These are phyloP conservation scores for Plestiodon gilberti DNA, from an alignment of 2,113 vertebrate genomes.

Conservation along the genomic window DNA sequence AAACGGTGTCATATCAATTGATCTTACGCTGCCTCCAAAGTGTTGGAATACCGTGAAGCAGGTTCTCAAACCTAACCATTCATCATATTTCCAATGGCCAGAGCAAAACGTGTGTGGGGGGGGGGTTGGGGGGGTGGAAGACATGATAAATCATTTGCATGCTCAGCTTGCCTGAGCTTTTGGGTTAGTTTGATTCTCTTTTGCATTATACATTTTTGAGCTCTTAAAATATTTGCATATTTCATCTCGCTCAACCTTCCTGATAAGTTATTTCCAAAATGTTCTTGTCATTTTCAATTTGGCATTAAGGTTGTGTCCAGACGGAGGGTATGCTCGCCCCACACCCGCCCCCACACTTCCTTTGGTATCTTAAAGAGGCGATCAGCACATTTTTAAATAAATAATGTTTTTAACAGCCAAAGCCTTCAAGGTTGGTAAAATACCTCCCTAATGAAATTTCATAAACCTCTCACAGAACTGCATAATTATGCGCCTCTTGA, in stretches of 20 bases:
- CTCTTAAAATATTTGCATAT: neutral
- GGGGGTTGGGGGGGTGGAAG: neutral
- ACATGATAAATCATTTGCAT: neutral
- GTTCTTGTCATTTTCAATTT: conserved; percentile 6
- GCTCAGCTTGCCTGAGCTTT: neutral
- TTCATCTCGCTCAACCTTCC: neutral
- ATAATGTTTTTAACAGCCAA: neutral
- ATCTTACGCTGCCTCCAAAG: neutral
- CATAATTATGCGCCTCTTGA: conserved; percentile 34
- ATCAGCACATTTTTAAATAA: conserved; percentile 5
- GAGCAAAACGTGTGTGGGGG: neutral
- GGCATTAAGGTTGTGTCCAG: neutral
- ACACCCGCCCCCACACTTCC: neutral
- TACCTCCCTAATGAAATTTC: conserved; percentile 34
- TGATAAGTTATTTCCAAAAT: conserved; percentile 13
- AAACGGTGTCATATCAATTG: neutral
- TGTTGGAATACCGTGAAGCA: accelerated
- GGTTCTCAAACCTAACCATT: neutral
- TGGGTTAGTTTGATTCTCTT: neutral
- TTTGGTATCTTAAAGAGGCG: neutral
- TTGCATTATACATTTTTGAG: neutral
- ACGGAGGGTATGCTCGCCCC: accelerated
- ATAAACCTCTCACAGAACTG: conserved; percentile 8
- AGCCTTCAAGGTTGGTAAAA: conserved; percentile 22
- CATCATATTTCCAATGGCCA: neutral